Evolutionary conservation across 2,113 vertebrate species (phyloP).

Genomic region (Varanus komodoensis): DNA sequence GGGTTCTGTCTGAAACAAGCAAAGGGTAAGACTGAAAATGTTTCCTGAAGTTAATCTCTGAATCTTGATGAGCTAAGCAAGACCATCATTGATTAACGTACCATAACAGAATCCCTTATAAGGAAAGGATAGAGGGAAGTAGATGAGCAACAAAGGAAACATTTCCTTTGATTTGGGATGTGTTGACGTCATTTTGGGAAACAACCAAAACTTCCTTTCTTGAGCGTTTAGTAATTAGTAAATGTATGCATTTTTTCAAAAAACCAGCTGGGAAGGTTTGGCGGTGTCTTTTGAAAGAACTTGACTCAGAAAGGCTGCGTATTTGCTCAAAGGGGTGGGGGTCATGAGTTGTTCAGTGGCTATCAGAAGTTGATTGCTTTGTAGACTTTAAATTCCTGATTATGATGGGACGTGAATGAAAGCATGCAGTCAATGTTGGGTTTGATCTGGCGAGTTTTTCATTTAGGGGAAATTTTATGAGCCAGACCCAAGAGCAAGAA

Average conservation of each 20-base stretch:
- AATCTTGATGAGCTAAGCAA: neutral
- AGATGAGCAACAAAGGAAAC: neutral
- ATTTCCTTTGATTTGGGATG: neutral
- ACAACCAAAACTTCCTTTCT: neutral
- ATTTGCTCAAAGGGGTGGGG: neutral
- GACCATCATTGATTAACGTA: neutral
- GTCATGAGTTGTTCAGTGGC: slow-evolving; percentile 3
- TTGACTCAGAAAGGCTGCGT: neutral
- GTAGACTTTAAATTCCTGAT: neutral
- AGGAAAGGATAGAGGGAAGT: neutral
- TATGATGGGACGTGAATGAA: neutral
- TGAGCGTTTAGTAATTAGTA: neutral
- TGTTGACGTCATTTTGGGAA: neutral
- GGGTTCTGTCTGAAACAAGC: no score
- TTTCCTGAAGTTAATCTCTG: neutral
- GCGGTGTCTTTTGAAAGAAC: neutral
- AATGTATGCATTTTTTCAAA: neutral
- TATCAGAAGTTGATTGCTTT: neutral
- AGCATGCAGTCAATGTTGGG: neutral
- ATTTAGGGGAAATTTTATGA: neutral
- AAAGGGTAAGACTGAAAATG: neutral
- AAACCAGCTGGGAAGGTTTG: neutral
- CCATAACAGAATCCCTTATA: neutral
- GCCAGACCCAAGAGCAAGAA: neutral
- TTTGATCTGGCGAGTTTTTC: neutral